Base-by-base conservation (phyloP, 2,888 invertebrate genomes). In the Coenonympha glycerion region DNA sequence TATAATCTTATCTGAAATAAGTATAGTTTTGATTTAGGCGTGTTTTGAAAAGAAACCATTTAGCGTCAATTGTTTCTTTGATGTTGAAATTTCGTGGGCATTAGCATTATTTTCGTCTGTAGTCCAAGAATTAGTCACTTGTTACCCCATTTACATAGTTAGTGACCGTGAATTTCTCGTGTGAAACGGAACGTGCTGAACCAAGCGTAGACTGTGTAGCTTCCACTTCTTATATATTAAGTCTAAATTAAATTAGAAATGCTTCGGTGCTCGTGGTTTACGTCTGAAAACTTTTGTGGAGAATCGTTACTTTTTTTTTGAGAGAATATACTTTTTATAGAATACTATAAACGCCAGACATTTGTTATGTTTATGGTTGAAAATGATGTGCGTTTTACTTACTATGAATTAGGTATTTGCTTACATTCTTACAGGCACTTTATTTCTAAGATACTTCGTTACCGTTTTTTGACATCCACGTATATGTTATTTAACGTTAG, bases 81-180 rank as follows among this genome's bases (percentile, higher is more conserved):
- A 46, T 37, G 33, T 40, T 6, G 18, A 39, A 46, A 28, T 47
- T 47, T 34, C 40, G 22, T 39, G 51, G 40, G 52, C 58, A 56
- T 59, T 61, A 56, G 52, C 51, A 52, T 53, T 57, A 57, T 60
- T 63, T 58, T 63, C 54, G 57, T 60, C 56, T 37, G 22, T 34
- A 63, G 58, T 57, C 59, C 60, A 60, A 69, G 73, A 73, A 72
- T 83, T 74, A 83, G 78, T 75, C 70, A 76, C 64, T 69, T 51
- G 53, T 61, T 72, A 71, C 73, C 66, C 76, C 71, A 86, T 86
- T 83, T 83, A 79, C 86, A 82, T 83, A 82, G 74, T 61, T 85
- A 86, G 68, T 71, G 80, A 82, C 82, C 86, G 85, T 86, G 80
- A 78, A 76, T 78, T 76, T 85, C 85, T 85, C 86, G 79, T 86